Base-by-base conservation (phyloP, 2,888 invertebrate species). In the Halocaridina rubra region DNA sequence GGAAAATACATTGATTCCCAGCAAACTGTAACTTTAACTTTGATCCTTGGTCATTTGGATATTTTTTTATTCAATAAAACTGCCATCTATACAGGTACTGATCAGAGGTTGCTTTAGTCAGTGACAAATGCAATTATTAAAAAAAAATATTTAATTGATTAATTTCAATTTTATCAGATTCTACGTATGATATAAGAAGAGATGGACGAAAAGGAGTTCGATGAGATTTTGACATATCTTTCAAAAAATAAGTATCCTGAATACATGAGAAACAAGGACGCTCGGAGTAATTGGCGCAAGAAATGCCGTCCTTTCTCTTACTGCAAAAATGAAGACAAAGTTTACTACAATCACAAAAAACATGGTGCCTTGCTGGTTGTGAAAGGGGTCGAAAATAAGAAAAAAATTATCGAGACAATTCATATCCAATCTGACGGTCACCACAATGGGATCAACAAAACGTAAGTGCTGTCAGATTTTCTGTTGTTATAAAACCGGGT, bases 401-500 rank as follows among this genome's bases (percentile, higher is more conserved):
- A 29, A 7, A 74, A 53, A 33, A 75, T 84, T 19, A 74, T 84
- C 5, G 75, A 84, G 57, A 53, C 74, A 19, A 67, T 67, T 19
- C 84, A 84, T 32, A n/a, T 80, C 22, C 84, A 80, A 16, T 27
- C 59, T 13, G 84, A 80, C 29, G 86, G 81, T 7, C 33, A 72
- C 10, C 81, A 81, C 69, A 64, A 74, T 59, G 81, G 86, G 0
- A 86, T 86, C 24, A 86, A 86, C 69, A 86, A 72, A 57, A 86
- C 86, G 86, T 86, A 46, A 75, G 86, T 81, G 0, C 3, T 13
- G 0, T 1, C 8, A 27, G 27, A 10, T 30, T 29, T 69, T n/a
- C 4, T 69, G 0, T 29, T n/a, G 16, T 27, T 69, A 69, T n/a
- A n/a, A n/a, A n/a, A n/a, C n/a, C n/a, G n/a, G n/a, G n/a, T n/a